Conservation (phyloP, 2,113 vertebrate genomes). For the Ahaetulla prasina region DNA sequence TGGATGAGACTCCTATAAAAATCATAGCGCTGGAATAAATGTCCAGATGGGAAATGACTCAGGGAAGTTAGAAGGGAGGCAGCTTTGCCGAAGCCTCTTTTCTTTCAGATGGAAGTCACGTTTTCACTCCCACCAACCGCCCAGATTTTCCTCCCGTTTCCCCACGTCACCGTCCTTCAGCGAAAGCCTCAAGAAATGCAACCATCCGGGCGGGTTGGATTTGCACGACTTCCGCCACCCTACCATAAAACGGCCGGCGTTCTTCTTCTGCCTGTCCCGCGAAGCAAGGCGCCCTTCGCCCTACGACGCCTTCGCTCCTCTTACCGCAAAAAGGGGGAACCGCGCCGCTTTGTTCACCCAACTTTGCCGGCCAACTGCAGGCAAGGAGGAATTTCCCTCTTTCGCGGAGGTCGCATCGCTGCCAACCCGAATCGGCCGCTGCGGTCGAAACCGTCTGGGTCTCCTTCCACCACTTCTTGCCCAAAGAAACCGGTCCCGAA, state of each 20-base stretch:
- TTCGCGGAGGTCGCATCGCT: too few species aligned
- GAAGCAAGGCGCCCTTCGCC: background rate
- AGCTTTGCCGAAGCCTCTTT: background rate
- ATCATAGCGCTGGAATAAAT: background rate
- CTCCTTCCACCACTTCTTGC: background rate
- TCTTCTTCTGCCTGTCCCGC: background rate
- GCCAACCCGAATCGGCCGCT: too few species aligned
- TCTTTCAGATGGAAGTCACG: background rate
- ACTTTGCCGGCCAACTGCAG: background rate
- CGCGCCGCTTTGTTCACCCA: background rate
- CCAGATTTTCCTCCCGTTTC: background rate
- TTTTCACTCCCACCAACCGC: background rate
- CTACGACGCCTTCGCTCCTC: background rate
- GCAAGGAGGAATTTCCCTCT: background rate
- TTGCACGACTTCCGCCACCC: background rate
- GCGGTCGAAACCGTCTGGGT: background rate
- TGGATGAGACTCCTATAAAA: background rate
- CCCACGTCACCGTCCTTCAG: background rate
- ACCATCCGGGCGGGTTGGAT: accelerated
- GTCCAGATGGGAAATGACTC: background rate
- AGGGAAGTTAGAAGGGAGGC: background rate
- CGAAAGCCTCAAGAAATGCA: background rate
- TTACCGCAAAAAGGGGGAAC: background rate
- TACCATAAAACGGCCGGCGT: background rate
- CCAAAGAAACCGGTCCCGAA: background rate